phyloP scores from a whole-genome alignment of 2,888 invertebrate species.

The Melinaea menophilus region DNA sequence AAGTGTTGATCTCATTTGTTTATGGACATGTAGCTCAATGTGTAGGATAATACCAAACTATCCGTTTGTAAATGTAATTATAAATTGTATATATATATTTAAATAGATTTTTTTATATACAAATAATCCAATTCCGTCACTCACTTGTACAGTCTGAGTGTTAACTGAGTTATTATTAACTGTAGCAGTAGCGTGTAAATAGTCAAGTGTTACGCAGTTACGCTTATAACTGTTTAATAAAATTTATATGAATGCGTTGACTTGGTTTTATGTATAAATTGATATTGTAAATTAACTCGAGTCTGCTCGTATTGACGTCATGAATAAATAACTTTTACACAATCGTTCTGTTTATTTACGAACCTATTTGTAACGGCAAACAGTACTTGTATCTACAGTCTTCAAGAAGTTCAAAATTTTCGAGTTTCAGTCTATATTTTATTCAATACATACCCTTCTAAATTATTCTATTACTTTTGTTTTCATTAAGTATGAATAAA shows the following conservation, averaged over 20 bases:
- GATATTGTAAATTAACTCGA: constrained; percentile 73
- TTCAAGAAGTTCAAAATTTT: no score
- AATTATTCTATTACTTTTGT: no score
- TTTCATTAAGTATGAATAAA: no score
- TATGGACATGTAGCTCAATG: constrained; percentile 73
- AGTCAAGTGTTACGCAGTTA: constrained; percentile 68
- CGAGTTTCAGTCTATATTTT: no score
- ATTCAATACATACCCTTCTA: no score
- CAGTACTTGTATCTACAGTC: neutral
- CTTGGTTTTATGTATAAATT: constrained; percentile 72
- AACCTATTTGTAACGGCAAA: neutral
- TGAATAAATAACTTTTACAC: constrained; percentile 76
- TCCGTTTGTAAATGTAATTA: constrained; percentile 64
- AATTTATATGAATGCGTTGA: constrained; percentile 72
- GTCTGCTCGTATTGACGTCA: constrained; percentile 71
- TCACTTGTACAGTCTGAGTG: constrained; percentile 63
- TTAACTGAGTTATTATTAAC: constrained; percentile 41
- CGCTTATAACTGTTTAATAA: constrained; percentile 69
- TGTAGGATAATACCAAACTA: constrained; percentile 60
- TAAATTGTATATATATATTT: constrained; percentile 71
- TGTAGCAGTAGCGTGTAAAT: no score
- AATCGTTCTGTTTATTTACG: constrained; percentile 34
- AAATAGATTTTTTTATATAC: constrained; percentile 71
- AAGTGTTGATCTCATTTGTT: constrained; percentile 76
- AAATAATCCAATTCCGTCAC: constrained; percentile 57